phyloP scores from a whole-genome alignment of 2,113 vertebrate species.

The Pelodiscus sinensis region DNA sequence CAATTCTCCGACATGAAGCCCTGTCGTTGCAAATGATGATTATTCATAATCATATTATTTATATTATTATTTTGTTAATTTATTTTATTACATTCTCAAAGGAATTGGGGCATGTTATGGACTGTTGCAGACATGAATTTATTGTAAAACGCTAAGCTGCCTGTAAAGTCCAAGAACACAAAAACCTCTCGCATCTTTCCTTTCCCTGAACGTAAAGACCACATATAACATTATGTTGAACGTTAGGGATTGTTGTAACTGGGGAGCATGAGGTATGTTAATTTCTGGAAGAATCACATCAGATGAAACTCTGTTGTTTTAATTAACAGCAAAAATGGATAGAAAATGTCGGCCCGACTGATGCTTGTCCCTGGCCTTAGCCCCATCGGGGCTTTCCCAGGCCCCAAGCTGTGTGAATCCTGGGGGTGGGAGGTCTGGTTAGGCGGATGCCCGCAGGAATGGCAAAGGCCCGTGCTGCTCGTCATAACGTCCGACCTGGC shows the following conservation, averaged over 20 bases:
- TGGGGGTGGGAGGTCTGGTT: neutral
- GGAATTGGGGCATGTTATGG: constrained; percentile 35
- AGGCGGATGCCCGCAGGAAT: neutral
- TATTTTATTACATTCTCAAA: neutral
- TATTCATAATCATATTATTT: neutral
- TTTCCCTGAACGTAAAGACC: constrained; percentile 34
- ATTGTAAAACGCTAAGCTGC: constrained; percentile 6
- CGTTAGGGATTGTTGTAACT: neutral
- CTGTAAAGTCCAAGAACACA: neutral
- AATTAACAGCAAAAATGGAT: neutral
- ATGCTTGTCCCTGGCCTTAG: neutral
- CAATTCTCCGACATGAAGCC: neutral
- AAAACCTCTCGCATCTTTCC: neutral
- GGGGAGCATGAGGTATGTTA: constrained; percentile 11
- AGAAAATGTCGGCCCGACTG: neutral
- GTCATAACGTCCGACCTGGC: neutral
- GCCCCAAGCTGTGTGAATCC: neutral
- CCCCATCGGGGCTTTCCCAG: neutral
- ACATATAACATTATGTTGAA: constrained; percentile 18
- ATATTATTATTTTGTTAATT: neutral
- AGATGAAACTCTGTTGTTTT: neutral
- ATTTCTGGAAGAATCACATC: constrained; percentile 50
- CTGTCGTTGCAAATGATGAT: constrained; percentile 61
- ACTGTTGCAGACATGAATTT: constrained; percentile 11
- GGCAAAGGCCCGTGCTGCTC: neutral